Evolutionary conservation across 2,888 invertebrate species (phyloP).

Genomic region (Gasteruption jaculator): DNA sequence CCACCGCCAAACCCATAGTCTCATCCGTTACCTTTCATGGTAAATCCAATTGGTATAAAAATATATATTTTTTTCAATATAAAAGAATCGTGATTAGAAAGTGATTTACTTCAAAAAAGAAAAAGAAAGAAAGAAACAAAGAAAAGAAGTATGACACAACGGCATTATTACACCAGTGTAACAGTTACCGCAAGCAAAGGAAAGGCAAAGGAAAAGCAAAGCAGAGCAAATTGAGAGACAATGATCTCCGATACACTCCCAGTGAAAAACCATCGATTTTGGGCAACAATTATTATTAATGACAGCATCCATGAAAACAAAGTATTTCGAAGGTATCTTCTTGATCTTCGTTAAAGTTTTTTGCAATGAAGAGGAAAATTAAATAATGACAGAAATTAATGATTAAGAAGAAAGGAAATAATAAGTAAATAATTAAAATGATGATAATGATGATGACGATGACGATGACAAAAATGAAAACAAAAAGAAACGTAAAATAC

Average conservation of each 20-base stretch:
- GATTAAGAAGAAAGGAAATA: conserved; percentile 20
- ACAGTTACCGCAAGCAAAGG: conserved; percentile 22
- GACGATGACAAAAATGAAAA: too few relatives aligned
- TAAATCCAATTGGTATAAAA: conserved; percentile 37
- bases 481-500: conserved; percentile 30
- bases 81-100: conserved; percentile 24
- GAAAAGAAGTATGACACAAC: conserved; percentile 20
- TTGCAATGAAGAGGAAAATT: conserved; percentile 31
- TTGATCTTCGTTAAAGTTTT: conserved; percentile 35
- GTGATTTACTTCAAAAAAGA: conserved; percentile 32
- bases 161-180: conserved; percentile 18
- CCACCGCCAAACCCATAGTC: conserved; percentile 51
- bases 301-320: conserved; percentile 30
- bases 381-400: conserved; percentile 22
- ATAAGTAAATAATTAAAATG: conserved; percentile 9
- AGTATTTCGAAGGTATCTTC: conserved; percentile 30
- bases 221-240: conserved; percentile 6
- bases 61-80: conserved; percentile 22
- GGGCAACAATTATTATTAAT: conserved; percentile 33
- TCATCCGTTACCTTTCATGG: conserved; percentile 35
- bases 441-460: too few relatives aligned
- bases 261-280: conserved; percentile 31
- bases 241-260: conserved; percentile 35
- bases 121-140: conserved; percentile 19
- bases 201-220: conserved; percentile 26